A percentile compares a stretch with the other conserved stretches of the same genome.
phyloP scores from a whole-genome alignment of 2,888 invertebrate genomes.

The Hermaeophaga mercurialis region DNA sequence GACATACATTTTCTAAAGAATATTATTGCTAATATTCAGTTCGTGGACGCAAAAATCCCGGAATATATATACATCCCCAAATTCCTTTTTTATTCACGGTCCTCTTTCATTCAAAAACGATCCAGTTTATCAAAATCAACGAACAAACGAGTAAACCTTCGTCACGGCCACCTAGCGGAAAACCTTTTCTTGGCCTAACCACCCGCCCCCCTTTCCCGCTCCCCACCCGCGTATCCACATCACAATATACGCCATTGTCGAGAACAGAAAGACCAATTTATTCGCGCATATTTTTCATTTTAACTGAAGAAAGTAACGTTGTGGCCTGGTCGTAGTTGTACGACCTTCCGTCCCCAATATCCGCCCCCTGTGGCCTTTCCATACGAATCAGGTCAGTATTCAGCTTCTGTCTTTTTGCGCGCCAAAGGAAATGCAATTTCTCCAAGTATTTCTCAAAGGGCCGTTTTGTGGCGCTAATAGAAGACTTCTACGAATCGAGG shows the following conservation, averaged over 20 bases:
- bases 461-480: too few relatives aligned
- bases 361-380: constrained; percentile 39
- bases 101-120: constrained; percentile 17
- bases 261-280: constrained; percentile 36
- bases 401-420: background rate
- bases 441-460: too few relatives aligned
- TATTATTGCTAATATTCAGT: too few relatives aligned
- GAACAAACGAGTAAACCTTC: constrained; percentile 21
- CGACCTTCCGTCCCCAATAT: constrained; percentile 47
- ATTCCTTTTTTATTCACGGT: constrained; percentile 2
- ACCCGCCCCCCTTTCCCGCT: background rate
- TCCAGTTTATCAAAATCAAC: constrained; percentile 24
- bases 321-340: constrained; percentile 35
- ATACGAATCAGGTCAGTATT: constrained; percentile 33
- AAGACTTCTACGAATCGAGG: too few relatives aligned
- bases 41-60: too few relatives aligned
- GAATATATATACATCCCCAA: constrained; percentile 2
- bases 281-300: constrained; percentile 49
- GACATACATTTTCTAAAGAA: too few relatives aligned
- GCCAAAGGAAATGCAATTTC: too few relatives aligned
- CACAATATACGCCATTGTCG: constrained; percentile 33
- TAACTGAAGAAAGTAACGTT: constrained; percentile 43
- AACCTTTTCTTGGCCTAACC: constrained; percentile 20
- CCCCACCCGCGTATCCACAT: background rate
- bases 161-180: constrained; percentile 20